Evolutionary conservation across 2,113 vertebrate species (phyloP).

Genomic region (Rhinoptilus africanus): DNA sequence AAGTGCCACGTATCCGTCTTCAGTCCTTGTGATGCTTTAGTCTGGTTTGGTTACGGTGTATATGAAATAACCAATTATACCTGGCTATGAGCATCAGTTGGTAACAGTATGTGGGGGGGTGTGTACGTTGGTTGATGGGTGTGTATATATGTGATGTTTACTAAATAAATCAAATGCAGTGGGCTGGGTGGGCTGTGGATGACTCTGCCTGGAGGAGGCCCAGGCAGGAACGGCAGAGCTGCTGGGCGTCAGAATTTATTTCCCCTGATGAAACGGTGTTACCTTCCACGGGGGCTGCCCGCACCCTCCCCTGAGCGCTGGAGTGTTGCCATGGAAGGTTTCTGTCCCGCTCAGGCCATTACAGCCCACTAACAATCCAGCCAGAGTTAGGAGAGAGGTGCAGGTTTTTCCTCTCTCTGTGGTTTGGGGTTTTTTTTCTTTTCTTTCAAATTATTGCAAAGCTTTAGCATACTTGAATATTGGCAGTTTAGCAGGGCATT

Average conservation of each 20-base stretch:
- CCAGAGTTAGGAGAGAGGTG: neutral
- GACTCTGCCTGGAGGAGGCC: neutral
- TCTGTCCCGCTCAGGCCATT: neutral
- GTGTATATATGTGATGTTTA: neutral
- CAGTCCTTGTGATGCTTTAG: neutral
- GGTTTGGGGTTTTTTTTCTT: no score
- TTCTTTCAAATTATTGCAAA: neutral
- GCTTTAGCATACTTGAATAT: neutral
- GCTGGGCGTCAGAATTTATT: neutral
- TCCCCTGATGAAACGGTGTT: neutral
- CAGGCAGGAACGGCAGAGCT: neutral
- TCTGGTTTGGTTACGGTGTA: neutral
- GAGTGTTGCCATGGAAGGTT: neutral
- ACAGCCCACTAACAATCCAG: neutral
- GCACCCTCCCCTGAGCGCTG: neutral
- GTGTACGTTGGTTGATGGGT: no score
- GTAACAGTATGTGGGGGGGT: accelerated
- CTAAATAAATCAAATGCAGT: neutral
- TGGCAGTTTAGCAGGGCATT: slow-evolving; percentile 3
- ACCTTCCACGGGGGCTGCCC: neutral
- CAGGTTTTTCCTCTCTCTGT: neutral
- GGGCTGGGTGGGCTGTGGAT: neutral
- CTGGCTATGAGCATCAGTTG: neutral
- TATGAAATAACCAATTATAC: neutral
- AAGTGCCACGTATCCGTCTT: neutral